Conservation (phyloP, 1,140 invertebrate species). For the Brachionus koreanus region DNA sequence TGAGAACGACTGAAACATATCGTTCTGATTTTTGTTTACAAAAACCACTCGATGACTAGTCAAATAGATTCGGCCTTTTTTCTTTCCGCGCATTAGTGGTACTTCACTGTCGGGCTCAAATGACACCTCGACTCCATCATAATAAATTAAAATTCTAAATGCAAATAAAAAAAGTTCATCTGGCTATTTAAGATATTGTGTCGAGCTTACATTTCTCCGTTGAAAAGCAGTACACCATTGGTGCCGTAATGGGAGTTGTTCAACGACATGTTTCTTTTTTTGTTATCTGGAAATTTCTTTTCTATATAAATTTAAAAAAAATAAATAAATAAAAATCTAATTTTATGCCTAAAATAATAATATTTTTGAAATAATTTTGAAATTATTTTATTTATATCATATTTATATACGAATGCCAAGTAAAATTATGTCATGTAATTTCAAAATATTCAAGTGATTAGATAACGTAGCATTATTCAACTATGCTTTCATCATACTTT, state of each 20-base stretch:
- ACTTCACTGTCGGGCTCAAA: conserved; percentile 65
- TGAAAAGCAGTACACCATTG: conserved; percentile 42
- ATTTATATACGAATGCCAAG: background rate
- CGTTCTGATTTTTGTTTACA: conserved; percentile 64
- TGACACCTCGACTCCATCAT: conserved; percentile 80
- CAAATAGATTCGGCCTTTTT: conserved; percentile 81
- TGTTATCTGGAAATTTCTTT: background rate
- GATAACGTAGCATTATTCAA: background rate
- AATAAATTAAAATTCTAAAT: conserved; percentile 81
- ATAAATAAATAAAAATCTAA: background rate
- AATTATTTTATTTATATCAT: conserved; percentile 6
- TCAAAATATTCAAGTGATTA: background rate
- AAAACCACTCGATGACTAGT: conserved; percentile 65
- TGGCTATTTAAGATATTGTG: background rate
- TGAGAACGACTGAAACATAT: conserved; percentile 83
- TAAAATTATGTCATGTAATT: background rate
- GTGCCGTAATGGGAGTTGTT: conserved; percentile 43
- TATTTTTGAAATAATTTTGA: conserved; percentile 29
- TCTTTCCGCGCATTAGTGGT: conserved; percentile 72
- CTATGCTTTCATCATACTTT: no score
- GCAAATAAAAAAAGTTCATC: conserved; percentile 53
- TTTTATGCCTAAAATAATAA: background rate
- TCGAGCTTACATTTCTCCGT: conserved; percentile 40
- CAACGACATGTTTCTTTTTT: conserved; percentile 12
- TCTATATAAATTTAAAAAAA: background rate